phyloP scores from a whole-genome alignment of 2,797 vertebrate species.

The Lepus townsendii region DNA sequence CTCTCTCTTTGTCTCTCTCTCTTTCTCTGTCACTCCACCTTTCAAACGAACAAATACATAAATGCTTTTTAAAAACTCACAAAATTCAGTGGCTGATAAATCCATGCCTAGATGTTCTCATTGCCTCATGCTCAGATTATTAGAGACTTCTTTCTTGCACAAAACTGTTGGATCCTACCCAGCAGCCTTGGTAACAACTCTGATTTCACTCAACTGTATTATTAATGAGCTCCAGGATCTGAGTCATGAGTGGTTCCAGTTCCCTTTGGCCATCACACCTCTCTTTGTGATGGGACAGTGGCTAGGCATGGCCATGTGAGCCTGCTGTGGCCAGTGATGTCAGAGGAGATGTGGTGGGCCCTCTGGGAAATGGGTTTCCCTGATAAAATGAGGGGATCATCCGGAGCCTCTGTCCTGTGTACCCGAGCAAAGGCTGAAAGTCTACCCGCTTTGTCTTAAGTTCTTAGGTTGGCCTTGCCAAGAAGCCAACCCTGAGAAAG shows the following conservation, averaged over 20 bases:
- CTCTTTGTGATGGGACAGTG: neutral
- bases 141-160: neutral
- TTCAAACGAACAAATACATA: too few species aligned
- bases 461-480: neutral
- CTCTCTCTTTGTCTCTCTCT: too few species aligned
- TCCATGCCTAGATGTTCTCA: neutral
- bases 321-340: neutral
- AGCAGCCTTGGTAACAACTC: neutral
- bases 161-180: neutral
- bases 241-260: neutral
- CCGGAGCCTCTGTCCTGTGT: neutral
- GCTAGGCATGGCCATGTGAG: neutral
- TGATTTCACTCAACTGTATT: neutral
- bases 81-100: constrained; percentile 56
- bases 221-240: neutral
- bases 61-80: too few species aligned
- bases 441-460: neutral
- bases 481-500: constrained; percentile 17
- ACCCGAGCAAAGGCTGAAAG: neutral
- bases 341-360: neutral
- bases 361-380: neutral
- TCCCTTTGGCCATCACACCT: neutral
- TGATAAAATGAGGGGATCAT: neutral
- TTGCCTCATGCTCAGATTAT: neutral
- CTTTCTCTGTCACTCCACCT: too few species aligned